phyloP scores from a whole-genome alignment of 2,797 vertebrate genomes.

The Lepilemur ruficaudatus region DNA sequence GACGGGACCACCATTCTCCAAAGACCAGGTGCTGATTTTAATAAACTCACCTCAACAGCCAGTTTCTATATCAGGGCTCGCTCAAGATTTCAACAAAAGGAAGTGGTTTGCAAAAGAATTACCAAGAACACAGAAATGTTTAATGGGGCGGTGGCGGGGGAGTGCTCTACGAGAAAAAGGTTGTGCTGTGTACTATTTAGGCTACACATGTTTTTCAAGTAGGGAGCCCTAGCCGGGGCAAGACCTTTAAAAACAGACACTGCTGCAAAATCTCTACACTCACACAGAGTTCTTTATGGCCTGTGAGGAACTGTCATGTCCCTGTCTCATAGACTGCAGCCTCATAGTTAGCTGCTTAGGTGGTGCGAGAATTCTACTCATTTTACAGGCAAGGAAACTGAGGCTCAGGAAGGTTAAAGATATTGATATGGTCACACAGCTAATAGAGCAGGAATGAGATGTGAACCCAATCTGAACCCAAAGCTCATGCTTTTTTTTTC shows the following conservation, averaged over 20 bases:
- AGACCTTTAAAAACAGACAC: background rate
- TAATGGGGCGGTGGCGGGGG: background rate
- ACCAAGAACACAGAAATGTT: background rate
- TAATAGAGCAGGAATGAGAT: background rate
- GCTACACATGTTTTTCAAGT: background rate
- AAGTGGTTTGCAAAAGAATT: constrained; percentile 46
- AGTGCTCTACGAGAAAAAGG: background rate
- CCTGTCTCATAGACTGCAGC: background rate
- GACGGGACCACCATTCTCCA: background rate
- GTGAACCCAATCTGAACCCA: background rate
- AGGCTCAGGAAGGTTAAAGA: background rate
- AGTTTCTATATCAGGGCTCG: background rate
- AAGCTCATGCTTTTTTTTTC: background rate
- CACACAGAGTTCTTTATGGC: background rate
- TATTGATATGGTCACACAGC: background rate
- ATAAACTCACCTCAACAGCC: background rate
- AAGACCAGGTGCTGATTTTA: background rate
- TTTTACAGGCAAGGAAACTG: background rate
- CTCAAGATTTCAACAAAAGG: constrained; percentile 52
- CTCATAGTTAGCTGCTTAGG: background rate
- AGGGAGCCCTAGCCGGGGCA: background rate
- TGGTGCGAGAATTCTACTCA: background rate
- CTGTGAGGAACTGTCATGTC: background rate
- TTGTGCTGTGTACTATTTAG: background rate
- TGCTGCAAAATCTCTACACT: background rate